phyloP scores from a whole-genome alignment of 2,888 invertebrate genomes.

The Hirtodrosophila duncani region DNA sequence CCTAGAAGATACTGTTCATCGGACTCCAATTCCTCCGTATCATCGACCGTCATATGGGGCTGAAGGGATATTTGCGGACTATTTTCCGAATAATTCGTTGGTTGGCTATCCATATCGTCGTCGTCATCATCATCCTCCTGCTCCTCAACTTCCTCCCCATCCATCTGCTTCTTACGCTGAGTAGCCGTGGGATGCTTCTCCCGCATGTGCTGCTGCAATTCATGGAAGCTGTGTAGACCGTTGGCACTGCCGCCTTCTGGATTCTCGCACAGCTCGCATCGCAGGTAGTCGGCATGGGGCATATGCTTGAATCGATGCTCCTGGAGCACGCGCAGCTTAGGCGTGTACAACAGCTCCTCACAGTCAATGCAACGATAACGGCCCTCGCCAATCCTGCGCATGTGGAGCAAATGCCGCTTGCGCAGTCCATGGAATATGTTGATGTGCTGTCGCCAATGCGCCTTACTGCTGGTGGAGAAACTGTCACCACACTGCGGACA shows the following conservation, averaged over 20 bases:
- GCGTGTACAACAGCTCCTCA: slow-evolving; percentile 63
- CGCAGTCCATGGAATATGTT: slow-evolving; percentile 61
- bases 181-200: slow-evolving; percentile 54
- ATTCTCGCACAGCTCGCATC: slow-evolving; percentile 62
- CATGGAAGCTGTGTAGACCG: slow-evolving; percentile 50
- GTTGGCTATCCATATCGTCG: no score
- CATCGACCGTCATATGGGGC: no score
- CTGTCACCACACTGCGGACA: slow-evolving; percentile 72
- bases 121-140: slow-evolving; percentile 32
- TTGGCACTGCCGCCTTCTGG: slow-evolving; percentile 20
- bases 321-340: slow-evolving; percentile 61
- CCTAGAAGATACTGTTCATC: no score
- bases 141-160: slow-evolving; percentile 14
- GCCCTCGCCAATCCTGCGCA: slow-evolving; percentile 51
- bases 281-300: slow-evolving; percentile 66
- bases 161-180: slow-evolving; percentile 28
- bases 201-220: slow-evolving; percentile 66
- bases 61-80: no score
- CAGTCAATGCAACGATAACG: slow-evolving; percentile 65
- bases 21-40: no score
- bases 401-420: slow-evolving; percentile 57
- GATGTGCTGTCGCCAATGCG: slow-evolving; percentile 70
- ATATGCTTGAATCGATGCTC: slow-evolving; percentile 70
- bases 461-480: slow-evolving; percentile 56
- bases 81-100: no score